Conservation (phyloP, 2,888 invertebrate genomes). For the Drosophila parthenogenetica region DNA sequence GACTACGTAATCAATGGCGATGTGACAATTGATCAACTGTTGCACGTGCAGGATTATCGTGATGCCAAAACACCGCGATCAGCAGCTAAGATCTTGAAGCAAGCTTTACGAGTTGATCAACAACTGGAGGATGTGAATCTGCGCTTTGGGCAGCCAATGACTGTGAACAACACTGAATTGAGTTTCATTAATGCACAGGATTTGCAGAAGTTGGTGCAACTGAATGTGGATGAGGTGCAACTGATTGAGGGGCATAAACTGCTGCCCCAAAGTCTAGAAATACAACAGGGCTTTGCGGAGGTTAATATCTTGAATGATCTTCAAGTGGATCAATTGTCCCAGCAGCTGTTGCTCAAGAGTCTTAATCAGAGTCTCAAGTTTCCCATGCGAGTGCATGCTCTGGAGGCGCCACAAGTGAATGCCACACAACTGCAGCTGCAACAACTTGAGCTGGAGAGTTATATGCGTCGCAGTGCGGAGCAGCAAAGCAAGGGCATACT, state of each 20-base stretch:
- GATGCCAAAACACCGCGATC: constrained; percentile 60
- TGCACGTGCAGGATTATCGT: constrained; percentile 80
- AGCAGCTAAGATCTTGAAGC: constrained; percentile 52
- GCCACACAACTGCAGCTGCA: constrained; percentile 46
- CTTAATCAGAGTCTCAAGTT: constrained; percentile 85
- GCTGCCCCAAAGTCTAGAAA: constrained; percentile 84
- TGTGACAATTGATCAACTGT: constrained; percentile 84
- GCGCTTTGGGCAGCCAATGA: constrained; percentile 70
- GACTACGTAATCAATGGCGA: constrained; percentile 85
- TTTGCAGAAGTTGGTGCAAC: constrained; percentile 84
- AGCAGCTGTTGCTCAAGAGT: constrained; percentile 83
- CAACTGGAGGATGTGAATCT: constrained; percentile 72
- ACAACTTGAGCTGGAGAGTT: constrained; percentile 41
- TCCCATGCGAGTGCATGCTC: constrained; percentile 82
- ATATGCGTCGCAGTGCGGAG: constrained; percentile 61
- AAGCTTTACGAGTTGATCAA: constrained; percentile 71
- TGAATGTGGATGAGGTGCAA: constrained; percentile 84
- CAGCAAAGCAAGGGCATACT: constrained; percentile 68
- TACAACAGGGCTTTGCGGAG: constrained; percentile 84
- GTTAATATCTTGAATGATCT: constrained; percentile 85
- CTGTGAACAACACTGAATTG: constrained; percentile 82
- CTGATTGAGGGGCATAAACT: constrained; percentile 86
- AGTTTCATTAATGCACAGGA: constrained; percentile 85
- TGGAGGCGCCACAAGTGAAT: constrained; percentile 70
- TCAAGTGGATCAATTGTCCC: constrained; percentile 84